Conservation (phyloP, 2,797 vertebrate species). For the Sebastes minor region DNA sequence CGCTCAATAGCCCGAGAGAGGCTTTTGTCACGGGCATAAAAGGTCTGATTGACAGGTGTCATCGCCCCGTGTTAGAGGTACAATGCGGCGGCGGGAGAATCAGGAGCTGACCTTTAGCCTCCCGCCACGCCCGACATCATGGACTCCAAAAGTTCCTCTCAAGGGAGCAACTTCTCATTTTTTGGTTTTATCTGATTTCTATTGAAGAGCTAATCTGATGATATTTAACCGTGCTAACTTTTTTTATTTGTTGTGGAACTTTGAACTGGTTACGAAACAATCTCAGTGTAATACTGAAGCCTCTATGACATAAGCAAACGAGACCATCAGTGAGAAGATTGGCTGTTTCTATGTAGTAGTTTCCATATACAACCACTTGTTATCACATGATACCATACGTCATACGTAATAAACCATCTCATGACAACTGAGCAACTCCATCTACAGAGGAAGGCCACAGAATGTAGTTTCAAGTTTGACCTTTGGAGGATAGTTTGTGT, state of each 20-base stretch:
- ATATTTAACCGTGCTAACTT: conserved; percentile 26
- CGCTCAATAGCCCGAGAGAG: not conserved
- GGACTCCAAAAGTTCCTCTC: conserved; percentile 23
- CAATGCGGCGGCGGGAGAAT: conserved; percentile 25
- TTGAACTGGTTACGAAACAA: no score
- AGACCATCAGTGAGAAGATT: not conserved
- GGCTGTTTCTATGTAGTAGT: not conserved
- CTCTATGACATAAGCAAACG: not conserved
- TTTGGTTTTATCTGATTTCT: not conserved
- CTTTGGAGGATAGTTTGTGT: not conserved
- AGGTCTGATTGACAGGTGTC: conserved; percentile 75
- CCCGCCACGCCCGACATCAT: not conserved
- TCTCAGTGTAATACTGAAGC: no score
- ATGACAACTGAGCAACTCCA: not conserved
- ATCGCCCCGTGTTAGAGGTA: not conserved
- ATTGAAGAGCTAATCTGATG: conserved; percentile 28
- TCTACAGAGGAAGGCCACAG: not conserved
- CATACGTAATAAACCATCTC: not conserved
- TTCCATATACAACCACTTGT: not conserved
- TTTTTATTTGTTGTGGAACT: not conserved
- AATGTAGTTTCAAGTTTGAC: not conserved
- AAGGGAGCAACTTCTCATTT: conserved; percentile 6
- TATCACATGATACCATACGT: not conserved
- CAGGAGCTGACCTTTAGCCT: conserved; percentile 51
- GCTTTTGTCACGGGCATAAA: conserved; percentile 49